Conservation (phyloP, 1,140 invertebrate species). For the Drosophila sp. region DNA sequence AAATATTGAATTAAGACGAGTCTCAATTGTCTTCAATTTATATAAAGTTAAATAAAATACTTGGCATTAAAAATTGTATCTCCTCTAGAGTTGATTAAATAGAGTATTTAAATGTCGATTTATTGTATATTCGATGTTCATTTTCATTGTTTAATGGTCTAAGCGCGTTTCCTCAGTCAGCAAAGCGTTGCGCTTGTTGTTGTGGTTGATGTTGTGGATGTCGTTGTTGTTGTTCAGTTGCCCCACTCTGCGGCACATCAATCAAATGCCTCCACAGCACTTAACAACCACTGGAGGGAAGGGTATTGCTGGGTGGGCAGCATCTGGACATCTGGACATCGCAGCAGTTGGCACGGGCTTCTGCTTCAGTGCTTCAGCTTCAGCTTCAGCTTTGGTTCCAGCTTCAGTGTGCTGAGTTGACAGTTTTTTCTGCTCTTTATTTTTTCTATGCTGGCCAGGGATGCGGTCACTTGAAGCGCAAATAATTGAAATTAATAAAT, state of each 20-base stretch:
- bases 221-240: constrained; percentile 16
- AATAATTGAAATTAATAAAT: constrained; percentile 82
- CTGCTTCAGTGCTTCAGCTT: constrained; percentile 63
- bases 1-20: too few species aligned
- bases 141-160: constrained; percentile 40
- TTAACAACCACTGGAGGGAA: constrained; percentile 43
- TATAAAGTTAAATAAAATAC: too few species aligned
- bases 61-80: too few species aligned
- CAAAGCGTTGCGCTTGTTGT: background rate
- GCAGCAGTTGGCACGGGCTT: constrained; percentile 40
- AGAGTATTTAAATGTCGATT: constrained; percentile 26
- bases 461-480: constrained; percentile 70
- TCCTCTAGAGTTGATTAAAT: too few species aligned
- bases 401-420: constrained; percentile 57
- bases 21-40: too few species aligned
- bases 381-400: too few species aligned
- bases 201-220: too few species aligned
- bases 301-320: constrained; percentile 22
- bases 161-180: constrained; percentile 33
- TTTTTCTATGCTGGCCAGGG: constrained; percentile 17
- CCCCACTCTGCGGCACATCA: constrained; percentile 42
- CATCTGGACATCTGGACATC: constrained; percentile 23
- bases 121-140: background rate
- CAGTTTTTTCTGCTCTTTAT: constrained; percentile 53
- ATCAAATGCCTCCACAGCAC: constrained; percentile 57